Percentiles rank a stretch among this genome's conserved stretches.
Conservation (phyloP, 2,113 vertebrate genomes). For the Datnioides undecimradiatus region DNA sequence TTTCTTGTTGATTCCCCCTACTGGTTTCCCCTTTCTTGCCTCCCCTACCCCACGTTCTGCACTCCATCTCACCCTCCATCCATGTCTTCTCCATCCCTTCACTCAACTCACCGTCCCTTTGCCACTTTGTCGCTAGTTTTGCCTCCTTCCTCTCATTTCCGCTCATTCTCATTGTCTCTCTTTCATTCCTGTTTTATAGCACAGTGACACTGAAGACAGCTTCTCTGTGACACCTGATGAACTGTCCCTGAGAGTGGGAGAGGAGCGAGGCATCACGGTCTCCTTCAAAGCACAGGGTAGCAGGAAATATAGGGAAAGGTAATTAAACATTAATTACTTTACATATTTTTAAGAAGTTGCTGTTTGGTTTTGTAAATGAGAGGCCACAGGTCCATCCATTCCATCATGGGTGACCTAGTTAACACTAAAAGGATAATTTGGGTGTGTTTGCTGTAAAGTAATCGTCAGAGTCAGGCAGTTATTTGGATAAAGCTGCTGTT, state of each 20-base stretch:
- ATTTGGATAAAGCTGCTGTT: background rate
- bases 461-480: background rate
- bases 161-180: background rate
- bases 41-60: background rate
- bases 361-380: background rate
- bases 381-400: background rate
- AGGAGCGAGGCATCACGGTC: constrained; percentile 86
- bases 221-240: constrained; percentile 90
- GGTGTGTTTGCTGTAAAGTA: background rate
- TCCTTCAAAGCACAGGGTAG: constrained; percentile 85
- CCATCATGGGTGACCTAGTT: background rate
- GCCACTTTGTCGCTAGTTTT: background rate
- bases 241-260: constrained; percentile 87
- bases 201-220: constrained; percentile 77
- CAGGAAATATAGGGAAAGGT: constrained; percentile 86
- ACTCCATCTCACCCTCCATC: too few relatives aligned
- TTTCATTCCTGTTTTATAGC: constrained; percentile 75
- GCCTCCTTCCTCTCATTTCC: background rate
- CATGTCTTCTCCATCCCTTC: background rate
- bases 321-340: constrained; percentile 6
- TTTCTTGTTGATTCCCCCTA: background rate
- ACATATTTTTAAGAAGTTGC: background rate
- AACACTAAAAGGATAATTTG: too few relatives aligned
- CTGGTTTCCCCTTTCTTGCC: background rate
- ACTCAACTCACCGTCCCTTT: background rate